Conservation (phyloP, 2,113 vertebrate species). For the Otolemur garnettii region DNA sequence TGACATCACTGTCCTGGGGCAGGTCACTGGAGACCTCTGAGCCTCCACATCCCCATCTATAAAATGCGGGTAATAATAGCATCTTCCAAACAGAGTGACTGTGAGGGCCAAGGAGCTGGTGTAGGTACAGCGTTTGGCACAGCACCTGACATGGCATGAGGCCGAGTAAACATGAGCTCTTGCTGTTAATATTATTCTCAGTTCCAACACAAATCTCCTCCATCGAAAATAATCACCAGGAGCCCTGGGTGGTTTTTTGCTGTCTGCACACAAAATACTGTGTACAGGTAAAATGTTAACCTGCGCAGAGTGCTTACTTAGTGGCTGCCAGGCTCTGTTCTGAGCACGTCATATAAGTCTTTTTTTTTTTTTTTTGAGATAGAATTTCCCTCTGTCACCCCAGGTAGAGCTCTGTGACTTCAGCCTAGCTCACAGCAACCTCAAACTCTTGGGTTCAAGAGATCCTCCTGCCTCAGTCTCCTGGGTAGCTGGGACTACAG, state of each 20-base stretch:
- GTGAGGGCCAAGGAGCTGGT: neutral
- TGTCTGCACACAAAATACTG: neutral
- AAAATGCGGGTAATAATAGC: neutral
- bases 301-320: accelerated
- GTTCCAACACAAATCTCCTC: neutral
- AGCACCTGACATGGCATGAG: neutral
- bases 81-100: neutral
- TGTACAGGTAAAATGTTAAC: accelerated
- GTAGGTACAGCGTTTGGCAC: neutral
- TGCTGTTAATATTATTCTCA: neutral
- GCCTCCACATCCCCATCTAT: neutral
- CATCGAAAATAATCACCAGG: neutral
- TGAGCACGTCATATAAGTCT: neutral
- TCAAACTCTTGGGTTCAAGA: no score
- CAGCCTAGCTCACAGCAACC: no score
- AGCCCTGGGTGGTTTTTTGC: neutral
- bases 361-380: no score
- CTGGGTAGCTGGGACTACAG: no score
- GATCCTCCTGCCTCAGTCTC: no score
- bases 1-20: neutral
- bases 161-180: neutral
- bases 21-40: neutral
- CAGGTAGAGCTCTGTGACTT: no score
- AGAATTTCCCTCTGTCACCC: no score
- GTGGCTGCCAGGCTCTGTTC: neutral